These are phyloP conservation scores for Caenorhabditis macrosperma DNA, from an alignment of 2,888 invertebrate species.

Conservation along the genomic window DNA sequence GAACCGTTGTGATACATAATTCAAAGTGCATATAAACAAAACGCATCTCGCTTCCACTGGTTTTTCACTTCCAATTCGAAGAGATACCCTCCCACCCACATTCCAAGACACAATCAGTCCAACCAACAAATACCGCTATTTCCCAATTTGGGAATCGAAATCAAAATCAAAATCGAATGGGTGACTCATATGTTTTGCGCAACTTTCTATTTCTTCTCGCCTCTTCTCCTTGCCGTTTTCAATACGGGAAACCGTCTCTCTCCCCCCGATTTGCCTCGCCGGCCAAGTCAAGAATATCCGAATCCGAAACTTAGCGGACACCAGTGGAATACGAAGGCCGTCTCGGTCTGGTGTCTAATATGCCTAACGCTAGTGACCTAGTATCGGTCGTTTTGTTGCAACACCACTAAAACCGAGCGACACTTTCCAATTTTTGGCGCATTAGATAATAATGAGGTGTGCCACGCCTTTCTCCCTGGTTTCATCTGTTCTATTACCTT, in stretches of 20 bases:
- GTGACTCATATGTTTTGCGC: constrained; percentile 55
- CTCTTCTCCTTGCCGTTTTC: constrained; percentile 1
- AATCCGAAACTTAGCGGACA: constrained; percentile 17
- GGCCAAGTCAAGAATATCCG: constrained; percentile 30
- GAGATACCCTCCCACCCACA: too few relatives aligned
- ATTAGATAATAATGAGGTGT: constrained; percentile 5
- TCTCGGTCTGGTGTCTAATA: not conserved
- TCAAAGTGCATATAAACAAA: not conserved
- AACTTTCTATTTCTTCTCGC: constrained; percentile 40
- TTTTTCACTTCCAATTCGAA: not conserved
- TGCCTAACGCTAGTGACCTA: constrained; percentile 12
- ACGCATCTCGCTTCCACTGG: not conserved
- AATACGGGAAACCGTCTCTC: constrained; percentile 29
- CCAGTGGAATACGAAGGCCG: constrained; percentile 4
- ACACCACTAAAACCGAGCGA: not conserved
- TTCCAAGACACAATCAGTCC: too few relatives aligned
- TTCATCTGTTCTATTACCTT: constrained; percentile 5
- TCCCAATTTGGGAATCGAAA: not conserved
- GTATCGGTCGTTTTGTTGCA: constrained; percentile 12
- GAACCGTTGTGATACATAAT: constrained; percentile 37
- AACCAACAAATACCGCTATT: too few relatives aligned
- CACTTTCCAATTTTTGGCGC: constrained; percentile 17
- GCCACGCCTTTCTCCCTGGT: not conserved
- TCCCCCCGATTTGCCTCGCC: too few relatives aligned
- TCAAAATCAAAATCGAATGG: constrained; percentile 7